phyloP scores from a whole-genome alignment of 2,113 vertebrate genomes.

The Pitta sordida region DNA sequence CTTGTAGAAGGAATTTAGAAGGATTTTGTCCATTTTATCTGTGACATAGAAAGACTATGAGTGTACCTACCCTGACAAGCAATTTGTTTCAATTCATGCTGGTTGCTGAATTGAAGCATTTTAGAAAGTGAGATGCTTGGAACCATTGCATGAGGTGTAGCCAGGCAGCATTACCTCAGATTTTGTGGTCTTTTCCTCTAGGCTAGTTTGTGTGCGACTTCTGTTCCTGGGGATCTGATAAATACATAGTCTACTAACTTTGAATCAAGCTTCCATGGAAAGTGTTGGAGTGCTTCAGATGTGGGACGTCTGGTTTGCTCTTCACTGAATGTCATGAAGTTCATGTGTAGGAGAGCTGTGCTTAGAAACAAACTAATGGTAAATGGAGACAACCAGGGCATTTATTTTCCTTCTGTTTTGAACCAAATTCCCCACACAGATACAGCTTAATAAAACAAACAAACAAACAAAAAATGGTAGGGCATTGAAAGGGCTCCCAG shows the following conservation, averaged over 20 bases:
- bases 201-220: not conserved
- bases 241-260: not conserved
- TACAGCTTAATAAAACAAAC: not conserved
- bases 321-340: not conserved
- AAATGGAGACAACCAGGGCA: not conserved
- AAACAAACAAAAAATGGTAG: too few species aligned
- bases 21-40: not conserved
- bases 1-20: not conserved
- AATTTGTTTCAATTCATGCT: not conserved
- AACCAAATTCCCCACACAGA: not conserved
- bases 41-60: not conserved
- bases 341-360: not conserved
- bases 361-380: not conserved
- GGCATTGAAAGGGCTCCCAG: not conserved
- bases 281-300: not conserved
- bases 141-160: not conserved
- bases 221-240: not conserved
- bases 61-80: not conserved
- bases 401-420: not conserved
- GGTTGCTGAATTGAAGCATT: not conserved
- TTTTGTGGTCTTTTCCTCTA: not conserved
- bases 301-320: not conserved
- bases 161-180: not conserved
- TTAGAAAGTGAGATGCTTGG: rapidly evolving
- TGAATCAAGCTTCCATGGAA: not conserved